Percentiles rank a stretch among this genome's conserved stretches.
Evolutionary conservation across 2,113 vertebrate genomes (phyloP).

Genomic region (Eulacestoma nigropectus): DNA sequence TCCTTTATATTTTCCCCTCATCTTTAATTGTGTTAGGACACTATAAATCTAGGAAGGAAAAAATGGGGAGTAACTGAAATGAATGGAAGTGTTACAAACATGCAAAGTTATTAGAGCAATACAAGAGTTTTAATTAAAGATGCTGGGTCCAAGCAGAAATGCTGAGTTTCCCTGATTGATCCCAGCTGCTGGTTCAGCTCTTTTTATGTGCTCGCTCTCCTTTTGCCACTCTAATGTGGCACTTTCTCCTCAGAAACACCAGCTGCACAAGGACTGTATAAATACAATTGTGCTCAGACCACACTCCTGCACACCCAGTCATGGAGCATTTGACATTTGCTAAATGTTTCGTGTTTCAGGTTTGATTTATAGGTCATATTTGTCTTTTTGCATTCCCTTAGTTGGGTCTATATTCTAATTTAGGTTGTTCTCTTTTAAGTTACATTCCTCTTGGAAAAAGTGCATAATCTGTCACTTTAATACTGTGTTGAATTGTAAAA

Average conservation of each 20-base stretch:
- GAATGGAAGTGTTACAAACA: slow-evolving; percentile 60
- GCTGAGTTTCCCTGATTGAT: slow-evolving; percentile 46
- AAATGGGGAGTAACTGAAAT: slow-evolving; percentile 68
- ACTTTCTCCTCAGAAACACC: slow-evolving; percentile 25
- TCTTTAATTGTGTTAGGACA: slow-evolving; percentile 37
- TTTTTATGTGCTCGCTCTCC: not conserved
- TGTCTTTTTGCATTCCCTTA: not conserved
- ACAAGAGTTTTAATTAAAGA: slow-evolving; percentile 75
- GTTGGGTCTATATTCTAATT: not conserved
- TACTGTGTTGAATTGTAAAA: not conserved
- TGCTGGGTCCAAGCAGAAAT: slow-evolving; percentile 49
- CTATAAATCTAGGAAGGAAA: not conserved
- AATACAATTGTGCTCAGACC: not conserved
- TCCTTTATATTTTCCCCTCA: slow-evolving; percentile 26
- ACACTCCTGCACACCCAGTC: not conserved
- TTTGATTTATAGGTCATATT: not conserved
- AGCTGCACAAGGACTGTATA: not conserved
- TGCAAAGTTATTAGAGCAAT: slow-evolving; percentile 66
- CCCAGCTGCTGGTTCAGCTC: slow-evolving; percentile 54
- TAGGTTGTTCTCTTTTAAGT: not conserved
- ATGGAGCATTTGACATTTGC: not conserved
- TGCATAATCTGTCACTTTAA: not conserved
- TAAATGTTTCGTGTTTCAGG: not conserved
- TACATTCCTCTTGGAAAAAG: not conserved
- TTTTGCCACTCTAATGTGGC: slow-evolving; percentile 41